Evolutionary conservation across 1,140 invertebrate genomes (phyloP).

Genomic region (Tetragnatha versicolor): DNA sequence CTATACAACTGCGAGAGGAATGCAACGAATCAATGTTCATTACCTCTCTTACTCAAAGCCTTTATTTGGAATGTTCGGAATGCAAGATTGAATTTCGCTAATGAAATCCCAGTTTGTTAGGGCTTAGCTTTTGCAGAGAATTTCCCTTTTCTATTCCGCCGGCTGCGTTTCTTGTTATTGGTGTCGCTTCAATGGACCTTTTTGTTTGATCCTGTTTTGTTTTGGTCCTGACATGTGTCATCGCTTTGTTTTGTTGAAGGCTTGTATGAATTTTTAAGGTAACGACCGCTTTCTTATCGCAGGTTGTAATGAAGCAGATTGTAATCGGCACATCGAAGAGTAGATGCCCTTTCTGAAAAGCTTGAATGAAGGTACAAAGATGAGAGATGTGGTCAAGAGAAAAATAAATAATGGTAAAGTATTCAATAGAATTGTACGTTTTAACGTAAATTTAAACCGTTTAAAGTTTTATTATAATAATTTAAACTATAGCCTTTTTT

Average conservation of each 20-base stretch:
- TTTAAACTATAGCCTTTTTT: no score
- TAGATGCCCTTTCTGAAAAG: no score
- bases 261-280: no score
- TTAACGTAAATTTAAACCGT: no score
- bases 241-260: background rate
- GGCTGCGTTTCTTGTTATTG: slow-evolving; percentile 1
- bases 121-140: slow-evolving; percentile 5
- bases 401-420: no score
- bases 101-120: slow-evolving; percentile 50
- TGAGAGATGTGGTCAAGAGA: no score
- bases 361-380: no score
- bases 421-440: no score
- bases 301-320: no score
- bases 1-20: slow-evolving; percentile 38
- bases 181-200: background rate
- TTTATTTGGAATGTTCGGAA: slow-evolving; percentile 52
- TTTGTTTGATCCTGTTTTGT: background rate
- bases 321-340: no score
- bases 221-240: slow-evolving; percentile 1
- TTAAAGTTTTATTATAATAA: no score
- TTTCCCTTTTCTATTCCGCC: slow-evolving; percentile 14
- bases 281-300: no score
- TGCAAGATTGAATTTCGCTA: slow-evolving; percentile 49
- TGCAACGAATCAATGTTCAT: slow-evolving; percentile 51
- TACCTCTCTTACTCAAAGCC: slow-evolving; percentile 42